These are phyloP conservation scores for Amiota mariae DNA, from an alignment of 2,888 invertebrate species.

Conservation along the genomic window DNA sequence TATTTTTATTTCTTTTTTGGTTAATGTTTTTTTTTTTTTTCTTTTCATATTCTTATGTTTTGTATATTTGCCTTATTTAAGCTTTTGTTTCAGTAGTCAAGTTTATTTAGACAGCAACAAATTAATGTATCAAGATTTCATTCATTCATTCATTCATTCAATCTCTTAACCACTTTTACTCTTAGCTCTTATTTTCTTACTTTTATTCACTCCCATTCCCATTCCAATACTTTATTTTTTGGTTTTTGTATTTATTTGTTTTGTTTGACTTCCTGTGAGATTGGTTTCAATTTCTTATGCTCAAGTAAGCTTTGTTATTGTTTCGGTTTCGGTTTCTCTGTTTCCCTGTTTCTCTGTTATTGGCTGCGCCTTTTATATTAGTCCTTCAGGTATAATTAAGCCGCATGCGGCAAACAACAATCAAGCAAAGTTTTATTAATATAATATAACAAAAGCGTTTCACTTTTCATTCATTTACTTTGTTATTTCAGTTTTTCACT, in stretches of 20 bases:
- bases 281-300: neutral
- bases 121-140: constrained; percentile 6
- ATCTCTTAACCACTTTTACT: neutral
- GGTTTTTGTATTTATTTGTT: constrained; percentile 2
- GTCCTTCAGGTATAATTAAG: constrained; percentile 2
- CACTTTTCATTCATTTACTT: no score
- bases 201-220: neutral
- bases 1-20: neutral
- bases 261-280: neutral
- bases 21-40: neutral
- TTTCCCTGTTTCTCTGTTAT: no score
- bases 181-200: neutral
- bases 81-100: neutral
- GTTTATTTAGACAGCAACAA: constrained; percentile 24
- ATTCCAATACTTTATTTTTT: neutral
- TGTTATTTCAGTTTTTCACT: no score
- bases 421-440: neutral
- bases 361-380: neutral
- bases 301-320: no score
- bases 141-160: neutral
- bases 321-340: no score
- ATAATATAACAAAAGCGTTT: no score
- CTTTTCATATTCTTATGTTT: neutral
- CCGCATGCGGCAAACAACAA: neutral
- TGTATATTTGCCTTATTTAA: neutral